phyloP scores from a whole-genome alignment of 2,888 invertebrate genomes.

The Cremastobaeus sp. region DNA sequence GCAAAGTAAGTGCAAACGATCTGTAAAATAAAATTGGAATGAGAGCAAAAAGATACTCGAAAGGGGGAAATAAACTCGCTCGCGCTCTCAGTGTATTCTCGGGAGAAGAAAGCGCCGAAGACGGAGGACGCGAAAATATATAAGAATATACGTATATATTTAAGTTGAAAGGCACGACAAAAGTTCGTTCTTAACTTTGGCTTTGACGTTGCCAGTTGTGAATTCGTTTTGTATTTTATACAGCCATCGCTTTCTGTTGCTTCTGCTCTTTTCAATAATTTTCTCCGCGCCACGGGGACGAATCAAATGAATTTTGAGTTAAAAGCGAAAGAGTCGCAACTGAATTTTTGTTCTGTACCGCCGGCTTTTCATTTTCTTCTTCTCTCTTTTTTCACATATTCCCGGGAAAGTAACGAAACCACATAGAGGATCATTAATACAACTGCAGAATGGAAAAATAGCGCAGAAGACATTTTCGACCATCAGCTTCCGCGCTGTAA shows the following conservation, averaged over 20 bases:
- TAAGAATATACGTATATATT: conserved; percentile 20
- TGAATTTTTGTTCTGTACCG: neutral
- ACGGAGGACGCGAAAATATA: conserved; percentile 6
- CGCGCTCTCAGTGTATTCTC: conserved; percentile 2
- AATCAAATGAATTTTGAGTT: conserved; percentile 22
- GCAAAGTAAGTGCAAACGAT: conserved; percentile 64
- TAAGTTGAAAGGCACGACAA: conserved; percentile 37
- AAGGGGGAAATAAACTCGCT: conserved; percentile 26
- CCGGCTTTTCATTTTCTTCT: neutral
- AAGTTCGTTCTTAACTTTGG: conserved; percentile 39
- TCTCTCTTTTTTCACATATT: too few species aligned
- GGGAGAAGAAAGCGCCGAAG: conserved; percentile 9
- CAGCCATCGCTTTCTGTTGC: conserved; percentile 26
- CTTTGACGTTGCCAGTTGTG: conserved; percentile 40
- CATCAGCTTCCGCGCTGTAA: too few species aligned
- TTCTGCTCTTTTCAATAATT: conserved; percentile 25
- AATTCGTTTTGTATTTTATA: conserved; percentile 41
- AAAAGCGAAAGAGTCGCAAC: conserved; percentile 7
- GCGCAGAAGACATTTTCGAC: too few species aligned
- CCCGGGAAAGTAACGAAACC: too few species aligned
- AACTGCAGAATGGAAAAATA: too few species aligned
- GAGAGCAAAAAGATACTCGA: conserved; percentile 29
- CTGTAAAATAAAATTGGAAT: conserved; percentile 46
- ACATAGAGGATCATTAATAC: too few species aligned
- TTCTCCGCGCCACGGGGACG: conserved; percentile 9